phyloP scores from a whole-genome alignment of 2,797 vertebrate species.

The Scleropages formosus region DNA sequence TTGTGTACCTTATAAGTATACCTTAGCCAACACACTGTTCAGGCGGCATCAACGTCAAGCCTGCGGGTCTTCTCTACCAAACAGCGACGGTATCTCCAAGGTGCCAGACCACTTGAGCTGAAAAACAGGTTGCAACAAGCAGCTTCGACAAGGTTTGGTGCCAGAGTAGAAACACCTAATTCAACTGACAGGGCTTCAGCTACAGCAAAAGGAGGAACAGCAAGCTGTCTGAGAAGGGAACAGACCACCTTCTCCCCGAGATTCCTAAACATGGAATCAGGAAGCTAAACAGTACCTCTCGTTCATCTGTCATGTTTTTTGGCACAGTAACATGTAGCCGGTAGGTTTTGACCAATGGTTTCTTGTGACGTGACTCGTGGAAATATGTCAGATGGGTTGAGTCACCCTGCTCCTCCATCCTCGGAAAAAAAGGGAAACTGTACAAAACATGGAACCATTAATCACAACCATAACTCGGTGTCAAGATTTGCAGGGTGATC shows the following conservation, averaged over 20 bases:
- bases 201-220: slow-evolving; percentile 59
- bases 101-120: slow-evolving; percentile 47
- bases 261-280: background rate
- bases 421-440: background rate
- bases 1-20: no score
- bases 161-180: slow-evolving; percentile 57
- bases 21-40: no score
- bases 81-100: background rate
- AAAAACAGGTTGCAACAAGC: slow-evolving; percentile 60
- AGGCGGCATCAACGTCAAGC: no score
- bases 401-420: background rate
- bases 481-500: slow-evolving; percentile 8
- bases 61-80: no score
- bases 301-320: slow-evolving; percentile 26
- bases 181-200: slow-evolving; percentile 61
- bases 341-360: slow-evolving; percentile 25
- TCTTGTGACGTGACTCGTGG: slow-evolving; percentile 40
- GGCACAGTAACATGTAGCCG: background rate
- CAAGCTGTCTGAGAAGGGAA: slow-evolving; percentile 23
- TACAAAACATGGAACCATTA: slow-evolving; percentile 16
- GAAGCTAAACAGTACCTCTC: slow-evolving; percentile 46
- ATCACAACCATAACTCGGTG: background rate
- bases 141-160: slow-evolving; percentile 66
- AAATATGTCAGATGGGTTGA: slow-evolving; percentile 22
- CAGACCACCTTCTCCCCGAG: background rate